Evolutionary conservation across 2,113 vertebrate species (phyloP).

Genomic region (Psittacus erithacus): DNA sequence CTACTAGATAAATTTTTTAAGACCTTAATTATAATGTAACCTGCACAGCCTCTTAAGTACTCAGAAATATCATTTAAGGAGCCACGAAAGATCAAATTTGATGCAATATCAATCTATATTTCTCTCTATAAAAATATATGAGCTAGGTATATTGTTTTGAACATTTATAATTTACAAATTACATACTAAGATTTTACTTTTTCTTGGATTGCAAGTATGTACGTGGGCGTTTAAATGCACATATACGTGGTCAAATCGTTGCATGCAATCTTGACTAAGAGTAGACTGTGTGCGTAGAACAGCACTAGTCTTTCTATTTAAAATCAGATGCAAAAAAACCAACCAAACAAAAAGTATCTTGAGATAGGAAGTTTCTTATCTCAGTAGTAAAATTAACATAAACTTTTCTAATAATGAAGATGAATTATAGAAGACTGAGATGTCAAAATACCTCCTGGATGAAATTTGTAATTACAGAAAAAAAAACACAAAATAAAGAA

Average conservation of each 20-base stretch:
- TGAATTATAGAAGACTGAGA: not conserved
- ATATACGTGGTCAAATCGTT: not conserved
- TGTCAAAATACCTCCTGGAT: not conserved
- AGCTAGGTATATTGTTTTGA: not conserved
- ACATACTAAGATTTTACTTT: not conserved
- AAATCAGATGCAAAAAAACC: not conserved
- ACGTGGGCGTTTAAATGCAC: not conserved
- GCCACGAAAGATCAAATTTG: not conserved
- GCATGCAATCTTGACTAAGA: not conserved
- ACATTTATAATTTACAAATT: not conserved
- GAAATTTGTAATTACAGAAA: not conserved
- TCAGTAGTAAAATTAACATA: not conserved
- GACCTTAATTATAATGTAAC: not conserved
- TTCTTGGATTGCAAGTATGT: not conserved
- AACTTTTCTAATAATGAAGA: not conserved
- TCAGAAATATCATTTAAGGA: not conserved
- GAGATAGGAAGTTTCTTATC: not conserved
- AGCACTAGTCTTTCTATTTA: not conserved
- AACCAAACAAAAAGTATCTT: not conserved
- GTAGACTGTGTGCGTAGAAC: accelerated
- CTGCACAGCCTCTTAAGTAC: not conserved
- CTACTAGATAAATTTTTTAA: not conserved
- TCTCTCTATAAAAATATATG: not conserved
- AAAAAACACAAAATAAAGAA: not conserved
- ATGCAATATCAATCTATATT: not conserved